phyloP scores from a whole-genome alignment of 2,797 vertebrate species.

The Thaleichthys pacificus region DNA sequence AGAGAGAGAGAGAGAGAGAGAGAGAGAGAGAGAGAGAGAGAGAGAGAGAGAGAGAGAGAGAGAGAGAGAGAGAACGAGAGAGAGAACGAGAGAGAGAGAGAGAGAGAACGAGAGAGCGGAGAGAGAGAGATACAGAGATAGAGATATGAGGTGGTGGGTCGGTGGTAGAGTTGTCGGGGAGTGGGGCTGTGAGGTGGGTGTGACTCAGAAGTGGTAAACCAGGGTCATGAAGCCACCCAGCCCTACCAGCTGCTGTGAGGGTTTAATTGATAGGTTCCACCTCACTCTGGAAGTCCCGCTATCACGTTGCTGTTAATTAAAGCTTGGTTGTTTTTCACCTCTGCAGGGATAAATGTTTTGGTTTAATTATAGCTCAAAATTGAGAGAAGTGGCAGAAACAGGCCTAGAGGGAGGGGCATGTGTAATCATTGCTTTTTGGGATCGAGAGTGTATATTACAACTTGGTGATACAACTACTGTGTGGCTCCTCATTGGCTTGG shows the following conservation, averaged over 20 bases:
- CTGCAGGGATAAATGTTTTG: slow-evolving; percentile 29
- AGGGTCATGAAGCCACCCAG: background rate
- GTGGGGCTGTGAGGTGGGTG: background rate
- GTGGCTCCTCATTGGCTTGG: background rate
- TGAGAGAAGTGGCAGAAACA: background rate
- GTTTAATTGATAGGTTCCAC: slow-evolving; percentile 7
- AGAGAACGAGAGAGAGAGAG: background rate
- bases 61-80: background rate
- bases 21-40: background rate
- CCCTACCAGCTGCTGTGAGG: background rate
- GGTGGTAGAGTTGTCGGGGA: background rate
- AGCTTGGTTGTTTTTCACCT: slow-evolving; percentile 25
- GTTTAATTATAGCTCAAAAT: background rate
- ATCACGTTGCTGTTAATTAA: slow-evolving; percentile 20
- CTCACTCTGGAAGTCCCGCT: slow-evolving; percentile 2
- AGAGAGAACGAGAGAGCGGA: too few relatives aligned
- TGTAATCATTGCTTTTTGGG: background rate
- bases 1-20: background rate
- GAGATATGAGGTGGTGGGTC: slow-evolving; percentile 24
- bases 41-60: background rate
- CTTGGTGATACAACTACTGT: background rate
- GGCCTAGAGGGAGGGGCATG: background rate
- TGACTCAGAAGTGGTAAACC: slow-evolving; percentile 17
- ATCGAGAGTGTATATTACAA: background rate
- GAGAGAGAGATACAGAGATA: background rate